Conservation (phyloP, 2,888 invertebrate genomes). For the Microctonus brassicae region DNA sequence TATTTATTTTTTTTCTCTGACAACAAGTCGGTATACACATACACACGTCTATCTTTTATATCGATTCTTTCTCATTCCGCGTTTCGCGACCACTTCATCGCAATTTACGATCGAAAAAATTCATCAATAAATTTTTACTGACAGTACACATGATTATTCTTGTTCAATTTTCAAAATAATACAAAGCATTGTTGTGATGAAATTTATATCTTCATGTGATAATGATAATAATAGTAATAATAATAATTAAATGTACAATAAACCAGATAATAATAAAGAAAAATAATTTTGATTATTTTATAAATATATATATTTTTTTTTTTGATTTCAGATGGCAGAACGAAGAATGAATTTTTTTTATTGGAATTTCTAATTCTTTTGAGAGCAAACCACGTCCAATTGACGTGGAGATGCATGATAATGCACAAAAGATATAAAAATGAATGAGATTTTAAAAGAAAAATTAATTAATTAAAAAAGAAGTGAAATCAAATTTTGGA, state of each 20-base stretch:
- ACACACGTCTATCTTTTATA: conserved; percentile 2
- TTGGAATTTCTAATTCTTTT: not conserved
- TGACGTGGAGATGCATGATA: not conserved
- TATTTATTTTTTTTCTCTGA: conserved; percentile 41
- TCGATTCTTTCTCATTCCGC: not conserved
- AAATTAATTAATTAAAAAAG: not conserved
- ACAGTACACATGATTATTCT: conserved; percentile 6
- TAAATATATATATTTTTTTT: not conserved
- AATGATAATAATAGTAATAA: too few relatives aligned
- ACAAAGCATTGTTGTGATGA: not conserved
- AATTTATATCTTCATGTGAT: not conserved
- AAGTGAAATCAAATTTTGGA: not conserved
- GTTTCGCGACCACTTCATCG: not conserved
- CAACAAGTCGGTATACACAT: too few relatives aligned
- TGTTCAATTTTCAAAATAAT: not conserved
- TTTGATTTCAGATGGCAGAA: conserved; percentile 5
- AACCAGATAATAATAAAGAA: too few relatives aligned
- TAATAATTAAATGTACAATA: too few relatives aligned
- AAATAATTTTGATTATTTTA: too few relatives aligned
- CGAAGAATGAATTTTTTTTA: not conserved
- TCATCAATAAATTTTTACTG: conserved; percentile 16
- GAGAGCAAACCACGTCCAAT: not conserved
- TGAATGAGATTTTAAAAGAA: not conserved
- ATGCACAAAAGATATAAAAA: not conserved
- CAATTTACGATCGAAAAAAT: conserved; percentile 26